phyloP scores from a whole-genome alignment of 30 jellyfish, hydroid and myxozoan species.

The Chironex yamaguchii region DNA sequence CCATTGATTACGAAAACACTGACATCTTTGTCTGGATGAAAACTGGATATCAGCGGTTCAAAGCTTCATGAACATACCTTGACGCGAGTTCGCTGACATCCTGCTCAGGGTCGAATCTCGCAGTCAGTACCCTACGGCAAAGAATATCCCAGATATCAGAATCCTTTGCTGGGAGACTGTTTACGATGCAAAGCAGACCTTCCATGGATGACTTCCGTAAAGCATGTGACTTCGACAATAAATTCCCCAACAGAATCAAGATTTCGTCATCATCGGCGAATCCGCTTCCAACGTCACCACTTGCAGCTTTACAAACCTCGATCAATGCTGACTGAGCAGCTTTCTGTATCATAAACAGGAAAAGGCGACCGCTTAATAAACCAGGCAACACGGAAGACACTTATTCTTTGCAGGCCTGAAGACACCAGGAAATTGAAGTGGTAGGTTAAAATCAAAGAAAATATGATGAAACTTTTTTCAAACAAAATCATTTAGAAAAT shows the following conservation, averaged over 20 bases:
- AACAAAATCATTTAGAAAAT: too few species aligned
- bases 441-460: too few species aligned
- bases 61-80: constrained; percentile 63
- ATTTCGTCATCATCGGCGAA: constrained; percentile 40
- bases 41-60: too few species aligned
- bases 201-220: constrained; percentile 81
- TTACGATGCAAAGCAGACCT: constrained; percentile 72
- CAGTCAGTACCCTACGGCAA: constrained; percentile 67
- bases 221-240: constrained; percentile 75
- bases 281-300: constrained; percentile 64
- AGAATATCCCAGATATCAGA: constrained; percentile 50
- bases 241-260: constrained; percentile 36
- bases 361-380: too few species aligned
- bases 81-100: constrained; percentile 75
- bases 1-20: too few species aligned
- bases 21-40: too few species aligned
- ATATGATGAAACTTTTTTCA: too few species aligned
- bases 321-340: constrained; percentile 72
- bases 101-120: constrained; percentile 74
- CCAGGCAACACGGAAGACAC: too few species aligned
- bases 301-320: constrained; percentile 86
- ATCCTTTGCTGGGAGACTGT: constrained; percentile 31
- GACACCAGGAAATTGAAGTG: too few species aligned
- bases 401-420: too few species aligned
- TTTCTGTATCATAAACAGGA: constrained; percentile 32